These are phyloP conservation scores for Furcifer pardalis DNA, from an alignment of 2,797 vertebrate species.

Conservation along the genomic window DNA sequence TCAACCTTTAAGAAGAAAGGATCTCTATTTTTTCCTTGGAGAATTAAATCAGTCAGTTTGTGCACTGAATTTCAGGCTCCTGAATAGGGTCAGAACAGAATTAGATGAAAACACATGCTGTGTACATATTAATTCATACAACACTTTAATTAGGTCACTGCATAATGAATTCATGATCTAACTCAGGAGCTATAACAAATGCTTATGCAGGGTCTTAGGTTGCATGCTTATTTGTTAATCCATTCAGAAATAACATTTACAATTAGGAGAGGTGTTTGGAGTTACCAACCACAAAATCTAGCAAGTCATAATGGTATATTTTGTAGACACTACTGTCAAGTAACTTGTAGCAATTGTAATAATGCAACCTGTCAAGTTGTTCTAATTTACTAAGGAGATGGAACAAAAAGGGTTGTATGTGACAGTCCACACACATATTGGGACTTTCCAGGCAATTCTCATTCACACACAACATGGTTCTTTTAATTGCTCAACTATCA, in stretches of 20 bases:
- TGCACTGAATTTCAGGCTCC: not conserved
- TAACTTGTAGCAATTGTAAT: not conserved
- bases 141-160: not conserved
- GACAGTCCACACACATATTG: not conserved
- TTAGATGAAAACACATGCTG: constrained; percentile 2
- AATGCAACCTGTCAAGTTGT: not conserved
- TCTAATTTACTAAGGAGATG: not conserved
- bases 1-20: not conserved
- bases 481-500: not conserved
- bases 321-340: not conserved
- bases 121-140: constrained; percentile 3
- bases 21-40: not conserved
- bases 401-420: not conserved
- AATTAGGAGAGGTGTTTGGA: not conserved
- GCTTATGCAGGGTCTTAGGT: not conserved
- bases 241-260: not conserved
- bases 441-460: not conserved
- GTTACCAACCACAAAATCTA: not conserved
- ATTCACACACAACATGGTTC: not conserved
- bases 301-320: not conserved
- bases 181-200: not conserved
- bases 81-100: constrained; percentile 3
- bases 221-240: not conserved
- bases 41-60: constrained; percentile 8
- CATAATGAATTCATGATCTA: not conserved